Evolutionary conservation across 2,888 invertebrate genomes (phyloP).

Genomic region (Ochropleura leucogaster): DNA sequence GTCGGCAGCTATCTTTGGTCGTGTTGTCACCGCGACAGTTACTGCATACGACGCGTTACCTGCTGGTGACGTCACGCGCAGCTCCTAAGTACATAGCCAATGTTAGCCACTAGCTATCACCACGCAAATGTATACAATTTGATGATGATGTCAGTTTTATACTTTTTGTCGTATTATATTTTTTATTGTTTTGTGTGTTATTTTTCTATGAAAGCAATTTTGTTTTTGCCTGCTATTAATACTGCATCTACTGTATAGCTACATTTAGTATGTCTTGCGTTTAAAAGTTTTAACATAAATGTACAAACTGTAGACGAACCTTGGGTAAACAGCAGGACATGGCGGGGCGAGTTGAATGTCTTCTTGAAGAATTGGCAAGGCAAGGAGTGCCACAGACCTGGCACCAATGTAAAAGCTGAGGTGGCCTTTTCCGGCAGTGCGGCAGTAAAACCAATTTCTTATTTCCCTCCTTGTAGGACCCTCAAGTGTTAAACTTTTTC

Average conservation of each 20-base stretch:
- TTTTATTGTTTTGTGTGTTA: slow-evolving; percentile 1
- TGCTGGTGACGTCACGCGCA: neutral
- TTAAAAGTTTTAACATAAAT: neutral
- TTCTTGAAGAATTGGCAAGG: neutral
- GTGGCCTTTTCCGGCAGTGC: too few species aligned
- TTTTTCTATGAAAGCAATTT: neutral
- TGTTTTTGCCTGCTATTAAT: slow-evolving; percentile 4
- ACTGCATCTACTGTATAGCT: neutral
- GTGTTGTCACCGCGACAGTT: neutral
- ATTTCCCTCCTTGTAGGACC: neutral
- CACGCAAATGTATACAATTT: slow-evolving; percentile 4
- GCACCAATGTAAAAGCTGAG: too few species aligned
- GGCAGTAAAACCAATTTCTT: neutral
- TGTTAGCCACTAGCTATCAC: neutral
- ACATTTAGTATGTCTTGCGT: neutral
- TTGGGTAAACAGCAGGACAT: neutral
- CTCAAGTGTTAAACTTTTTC: neutral
- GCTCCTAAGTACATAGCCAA: slow-evolving; percentile 2
- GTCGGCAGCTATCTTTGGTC: slow-evolving; percentile 1
- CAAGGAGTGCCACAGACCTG: too few species aligned
- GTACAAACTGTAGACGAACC: neutral
- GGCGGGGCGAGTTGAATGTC: neutral
- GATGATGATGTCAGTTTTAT: slow-evolving; percentile 1
- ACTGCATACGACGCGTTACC: neutral
- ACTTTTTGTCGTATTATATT: slow-evolving; percentile 23